Conservation (phyloP, 2,888 invertebrate species). For the Sarcophaga caerulescens region DNA sequence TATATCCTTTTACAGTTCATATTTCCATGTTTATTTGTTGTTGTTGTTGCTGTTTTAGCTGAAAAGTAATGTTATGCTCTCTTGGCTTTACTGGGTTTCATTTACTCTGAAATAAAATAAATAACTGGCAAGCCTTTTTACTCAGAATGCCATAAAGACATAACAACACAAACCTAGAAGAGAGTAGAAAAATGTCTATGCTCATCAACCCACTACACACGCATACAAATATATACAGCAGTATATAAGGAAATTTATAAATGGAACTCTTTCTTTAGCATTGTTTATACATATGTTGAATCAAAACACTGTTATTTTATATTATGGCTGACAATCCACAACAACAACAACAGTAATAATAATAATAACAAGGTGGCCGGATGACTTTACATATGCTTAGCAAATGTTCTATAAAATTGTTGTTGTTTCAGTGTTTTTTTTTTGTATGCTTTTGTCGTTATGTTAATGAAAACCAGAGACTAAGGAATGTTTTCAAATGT, state of each 20-base stretch:
- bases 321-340: background rate
- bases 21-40: background rate
- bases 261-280: background rate
- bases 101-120: background rate
- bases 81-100: background rate
- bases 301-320: background rate
- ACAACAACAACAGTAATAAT: background rate
- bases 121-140: no score
- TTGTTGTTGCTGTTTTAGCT: background rate
- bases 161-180: background rate
- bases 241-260: background rate
- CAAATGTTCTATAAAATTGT: background rate
- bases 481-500: no score
- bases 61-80: background rate
- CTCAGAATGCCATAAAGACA: no score
- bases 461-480: no score
- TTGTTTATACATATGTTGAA: background rate
- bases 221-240: background rate
- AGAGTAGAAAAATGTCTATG: background rate
- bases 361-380: constrained; percentile 10
- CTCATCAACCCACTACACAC: background rate
- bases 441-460: no score
- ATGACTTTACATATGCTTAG: constrained; percentile 19
- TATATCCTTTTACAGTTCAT: background rate
- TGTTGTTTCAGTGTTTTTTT: no score